Conservation (phyloP, 2,888 invertebrate species). For the Strigamia maritima region DNA sequence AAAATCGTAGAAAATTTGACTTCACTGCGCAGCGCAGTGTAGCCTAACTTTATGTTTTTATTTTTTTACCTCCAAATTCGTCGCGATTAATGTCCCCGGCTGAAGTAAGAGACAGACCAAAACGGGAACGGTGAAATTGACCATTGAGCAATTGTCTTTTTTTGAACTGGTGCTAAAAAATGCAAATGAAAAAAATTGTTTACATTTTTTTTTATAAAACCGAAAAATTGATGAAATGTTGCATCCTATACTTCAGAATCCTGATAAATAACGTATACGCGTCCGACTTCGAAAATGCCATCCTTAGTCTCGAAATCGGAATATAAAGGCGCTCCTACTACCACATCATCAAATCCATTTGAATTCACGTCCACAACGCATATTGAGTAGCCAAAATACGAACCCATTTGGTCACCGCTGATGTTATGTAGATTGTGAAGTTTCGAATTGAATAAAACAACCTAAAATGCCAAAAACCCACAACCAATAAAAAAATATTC, state of each 20-base stretch:
- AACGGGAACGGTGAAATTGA: conserved; percentile 75
- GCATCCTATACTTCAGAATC: conserved; percentile 56
- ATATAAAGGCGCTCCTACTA: conserved; percentile 92
- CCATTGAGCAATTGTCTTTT: conserved; percentile 70
- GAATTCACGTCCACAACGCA: conserved; percentile 87
- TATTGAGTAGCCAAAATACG: conserved; percentile 91
- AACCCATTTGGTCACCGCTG: conserved; percentile 88
- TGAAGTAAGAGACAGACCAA: conserved; percentile 80
- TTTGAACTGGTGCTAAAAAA: conserved; percentile 55
- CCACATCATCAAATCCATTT: conserved; percentile 82
- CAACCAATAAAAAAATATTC: not conserved
- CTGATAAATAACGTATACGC: conserved; percentile 85
- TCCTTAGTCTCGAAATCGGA: conserved; percentile 69
- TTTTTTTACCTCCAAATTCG: conserved; percentile 69
- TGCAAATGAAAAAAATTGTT: not conserved
- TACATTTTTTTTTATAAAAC: too few relatives aligned
- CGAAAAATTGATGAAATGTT: too few relatives aligned
- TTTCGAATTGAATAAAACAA: conserved; percentile 72
- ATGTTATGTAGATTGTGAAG: conserved; percentile 77
- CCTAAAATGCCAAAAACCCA: conserved; percentile 55
- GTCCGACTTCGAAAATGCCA: conserved; percentile 85
- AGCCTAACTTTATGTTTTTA: too few relatives aligned
- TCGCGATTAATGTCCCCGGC: conserved; percentile 93
- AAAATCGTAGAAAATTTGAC: too few relatives aligned
- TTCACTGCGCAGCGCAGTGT: too few relatives aligned